Base-by-base conservation (phyloP, 2,797 vertebrate species). In the Scyliorhinus canicula region DNA sequence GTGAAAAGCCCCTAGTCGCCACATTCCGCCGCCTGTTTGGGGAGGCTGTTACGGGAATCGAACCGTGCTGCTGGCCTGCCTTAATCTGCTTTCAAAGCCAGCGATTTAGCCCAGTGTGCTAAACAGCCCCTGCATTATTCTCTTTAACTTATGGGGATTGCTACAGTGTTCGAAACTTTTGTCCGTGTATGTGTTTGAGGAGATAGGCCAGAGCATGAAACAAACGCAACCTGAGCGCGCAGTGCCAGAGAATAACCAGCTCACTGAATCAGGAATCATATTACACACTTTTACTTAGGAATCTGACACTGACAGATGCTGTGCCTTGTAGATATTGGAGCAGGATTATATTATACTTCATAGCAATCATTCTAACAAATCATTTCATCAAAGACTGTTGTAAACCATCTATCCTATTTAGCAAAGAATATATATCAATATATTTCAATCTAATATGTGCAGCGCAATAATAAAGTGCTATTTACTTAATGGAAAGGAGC, bases 361-460 rank as follows among this genome's bases (percentile, higher is more conserved):
- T 35, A 71, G 57, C 88, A 71, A 71, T 93, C 93, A 93, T 71
- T 93, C 47, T 69, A 91, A 67, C 93, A 93, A 52, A 94, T 71
- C 93, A 74, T 94, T 94, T 94, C 57, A 91, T 91, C 88, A 91
- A 91, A 91, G n/a, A 24, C 57, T 91, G 57, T 24, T 65, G 88
- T 40, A 40, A 91, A 65, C 88, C 88, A 91, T 65, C 60, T 65
- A 91, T 91, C 88, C 88, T 91, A 63, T 91, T 91, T 91, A 91
- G 88, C 12, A 65, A 91, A 91, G 52, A 57, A 91, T 91, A 91
- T 91, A 91, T 91, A 63, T 63, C 14, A 50, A 63, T 90, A 60
- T 40, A 90, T 91, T 63, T 91, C 57, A 63, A 44, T 91, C 40
- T 11, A 65, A 91, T 65, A 7, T 40, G 57, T 40, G 57, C n/a